Conservation (phyloP, 2,888 invertebrate genomes). For the Vanessa cardui region DNA sequence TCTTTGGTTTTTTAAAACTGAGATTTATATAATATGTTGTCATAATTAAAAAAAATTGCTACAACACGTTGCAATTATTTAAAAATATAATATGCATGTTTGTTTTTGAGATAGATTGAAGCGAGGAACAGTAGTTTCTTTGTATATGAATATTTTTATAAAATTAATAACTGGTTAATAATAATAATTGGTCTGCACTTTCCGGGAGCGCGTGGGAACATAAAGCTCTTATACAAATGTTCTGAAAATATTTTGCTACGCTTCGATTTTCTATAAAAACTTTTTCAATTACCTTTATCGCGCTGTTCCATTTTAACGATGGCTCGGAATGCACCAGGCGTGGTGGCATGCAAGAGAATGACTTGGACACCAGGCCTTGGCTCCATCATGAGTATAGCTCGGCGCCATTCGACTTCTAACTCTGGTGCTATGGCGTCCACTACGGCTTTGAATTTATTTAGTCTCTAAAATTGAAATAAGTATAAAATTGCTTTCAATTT, state of each 20-base stretch:
- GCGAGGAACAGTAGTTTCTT: no score
- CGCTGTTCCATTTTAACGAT: conserved; percentile 54
- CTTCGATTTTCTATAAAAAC: not conserved
- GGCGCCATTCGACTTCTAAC: conserved; percentile 59
- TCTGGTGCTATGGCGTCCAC: conserved; percentile 53
- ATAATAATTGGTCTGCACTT: no score
- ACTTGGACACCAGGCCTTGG: conserved; percentile 63
- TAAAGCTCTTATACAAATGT: not conserved
- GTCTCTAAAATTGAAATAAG: conserved; percentile 47
- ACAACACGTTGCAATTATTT: no score
- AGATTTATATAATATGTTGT: not conserved
- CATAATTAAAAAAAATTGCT: no score
- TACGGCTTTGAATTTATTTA: conserved; percentile 53
- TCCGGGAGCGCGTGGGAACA: no score
- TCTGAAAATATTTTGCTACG: not conserved
- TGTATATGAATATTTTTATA: no score
- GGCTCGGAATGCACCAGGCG: conserved; percentile 63
- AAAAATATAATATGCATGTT: no score
- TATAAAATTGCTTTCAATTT: no score
- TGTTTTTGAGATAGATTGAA: no score
- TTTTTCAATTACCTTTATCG: conserved; percentile 41
- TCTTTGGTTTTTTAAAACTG: not conserved
- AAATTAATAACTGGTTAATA: no score
- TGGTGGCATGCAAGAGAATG: conserved; percentile 56
- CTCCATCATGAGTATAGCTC: conserved; percentile 63